Conservation (phyloP, 2,797 vertebrate genomes). For the Calcarius lapponicus region DNA sequence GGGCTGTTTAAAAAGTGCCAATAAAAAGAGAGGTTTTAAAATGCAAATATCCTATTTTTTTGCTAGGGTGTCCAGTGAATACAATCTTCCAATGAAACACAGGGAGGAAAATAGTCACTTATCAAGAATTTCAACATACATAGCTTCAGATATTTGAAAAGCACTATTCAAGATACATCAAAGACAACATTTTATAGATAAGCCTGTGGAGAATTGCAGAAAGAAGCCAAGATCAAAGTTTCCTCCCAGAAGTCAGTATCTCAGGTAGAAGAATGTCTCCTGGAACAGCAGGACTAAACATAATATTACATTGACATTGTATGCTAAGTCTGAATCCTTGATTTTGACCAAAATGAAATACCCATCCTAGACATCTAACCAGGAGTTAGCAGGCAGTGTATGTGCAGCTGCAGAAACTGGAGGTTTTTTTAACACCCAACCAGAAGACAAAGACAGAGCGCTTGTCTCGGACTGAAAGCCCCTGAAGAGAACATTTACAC, state of each 20-base stretch:
- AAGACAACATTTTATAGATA: neutral
- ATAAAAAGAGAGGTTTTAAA: neutral
- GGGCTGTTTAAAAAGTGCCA: neutral
- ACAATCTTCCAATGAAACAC: neutral
- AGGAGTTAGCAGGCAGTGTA: neutral
- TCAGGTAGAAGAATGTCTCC: neutral
- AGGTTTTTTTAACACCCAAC: neutral
- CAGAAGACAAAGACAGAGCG: neutral
- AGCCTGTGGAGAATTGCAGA: neutral
- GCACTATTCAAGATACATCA: neutral
- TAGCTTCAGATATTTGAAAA: neutral
- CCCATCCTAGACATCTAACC: neutral
- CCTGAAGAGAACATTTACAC: neutral
- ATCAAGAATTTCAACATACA: neutral
- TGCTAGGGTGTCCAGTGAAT: neutral
- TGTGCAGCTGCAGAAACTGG: neutral
- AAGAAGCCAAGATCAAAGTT: neutral
- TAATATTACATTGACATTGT: neutral
- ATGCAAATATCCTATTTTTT: neutral
- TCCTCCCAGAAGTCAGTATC: neutral
- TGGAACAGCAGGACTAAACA: neutral
- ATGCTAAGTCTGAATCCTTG: neutral
- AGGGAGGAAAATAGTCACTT: neutral
- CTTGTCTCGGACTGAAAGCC: neutral
- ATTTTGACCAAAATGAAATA: neutral